phyloP scores from a whole-genome alignment of 2,113 vertebrate species.

The Falco punctatus region DNA sequence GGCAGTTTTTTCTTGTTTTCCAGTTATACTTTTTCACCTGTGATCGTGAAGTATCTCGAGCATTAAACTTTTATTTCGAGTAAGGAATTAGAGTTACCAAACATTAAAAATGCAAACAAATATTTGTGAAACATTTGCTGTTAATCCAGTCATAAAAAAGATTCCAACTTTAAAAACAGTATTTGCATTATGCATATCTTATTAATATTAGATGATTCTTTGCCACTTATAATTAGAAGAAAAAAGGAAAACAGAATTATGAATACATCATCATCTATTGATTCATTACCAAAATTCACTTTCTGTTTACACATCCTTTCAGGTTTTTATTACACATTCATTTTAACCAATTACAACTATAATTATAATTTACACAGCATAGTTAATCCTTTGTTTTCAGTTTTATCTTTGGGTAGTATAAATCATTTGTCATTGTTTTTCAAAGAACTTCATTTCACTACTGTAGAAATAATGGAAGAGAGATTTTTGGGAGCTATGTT shows the following conservation, averaged over 20 bases:
- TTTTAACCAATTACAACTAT: slow-evolving; percentile 49
- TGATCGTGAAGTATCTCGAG: background rate
- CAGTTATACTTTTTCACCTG: background rate
- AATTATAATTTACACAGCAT: slow-evolving; percentile 37
- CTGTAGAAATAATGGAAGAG: background rate
- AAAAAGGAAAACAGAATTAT: slow-evolving; percentile 25
- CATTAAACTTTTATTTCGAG: background rate
- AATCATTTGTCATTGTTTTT: slow-evolving; percentile 4
- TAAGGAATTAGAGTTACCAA: background rate
- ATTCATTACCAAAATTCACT: slow-evolving; percentile 43
- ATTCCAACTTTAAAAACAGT: slow-evolving; percentile 19
- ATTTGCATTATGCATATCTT: slow-evolving; percentile 44
- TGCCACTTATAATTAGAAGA: slow-evolving; percentile 33
- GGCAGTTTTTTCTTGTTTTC: background rate
- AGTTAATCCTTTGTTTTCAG: slow-evolving; percentile 20
- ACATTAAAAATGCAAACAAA: slow-evolving; percentile 49
- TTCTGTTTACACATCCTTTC: slow-evolving; percentile 45
- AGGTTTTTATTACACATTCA: slow-evolving; percentile 26
- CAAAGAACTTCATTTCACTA: background rate
- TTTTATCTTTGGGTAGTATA: slow-evolving; percentile 9
- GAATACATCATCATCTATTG: slow-evolving; percentile 12
- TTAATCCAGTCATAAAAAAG: slow-evolving; percentile 1
- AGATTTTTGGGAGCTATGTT: background rate
- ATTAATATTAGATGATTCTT: slow-evolving; percentile 58
- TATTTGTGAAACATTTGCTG: slow-evolving; percentile 24